A percentile compares a stretch with the other conserved stretches of the same genome.
phyloP scores from a whole-genome alignment of 2,113 vertebrate genomes.

The Seriola quinqueradiata region DNA sequence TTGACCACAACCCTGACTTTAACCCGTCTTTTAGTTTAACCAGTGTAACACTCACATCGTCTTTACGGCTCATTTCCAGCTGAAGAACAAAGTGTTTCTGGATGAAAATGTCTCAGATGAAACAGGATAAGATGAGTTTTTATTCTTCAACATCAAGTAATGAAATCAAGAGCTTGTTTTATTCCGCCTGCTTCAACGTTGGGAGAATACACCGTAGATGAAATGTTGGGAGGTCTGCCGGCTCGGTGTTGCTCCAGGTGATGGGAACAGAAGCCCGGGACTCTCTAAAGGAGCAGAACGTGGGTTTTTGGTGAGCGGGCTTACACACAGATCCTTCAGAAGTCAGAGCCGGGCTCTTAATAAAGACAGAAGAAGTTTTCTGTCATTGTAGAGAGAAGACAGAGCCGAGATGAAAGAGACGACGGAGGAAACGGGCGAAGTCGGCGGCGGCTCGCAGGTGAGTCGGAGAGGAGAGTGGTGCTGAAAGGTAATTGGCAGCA shows the following conservation, averaged over 20 bases:
- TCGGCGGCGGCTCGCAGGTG: not conserved
- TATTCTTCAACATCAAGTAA: not conserved
- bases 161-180: not conserved
- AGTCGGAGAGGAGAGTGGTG: not conserved
- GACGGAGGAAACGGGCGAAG: not conserved
- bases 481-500: constrained; percentile 29
- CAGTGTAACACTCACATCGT: too few relatives aligned
- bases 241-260: not conserved
- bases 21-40: too few relatives aligned
- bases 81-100: not conserved
- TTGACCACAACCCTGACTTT: too few relatives aligned
- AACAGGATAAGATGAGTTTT: not conserved
- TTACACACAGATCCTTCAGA: not conserved
- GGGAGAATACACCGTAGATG: not conserved
- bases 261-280: not conserved
- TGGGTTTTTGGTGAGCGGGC: not conserved
- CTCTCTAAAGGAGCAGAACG: not conserved
- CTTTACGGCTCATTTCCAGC: not conserved
- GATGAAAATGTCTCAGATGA: not conserved
- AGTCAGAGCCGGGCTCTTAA: not conserved
- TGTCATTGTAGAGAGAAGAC: not conserved
- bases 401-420: not conserved
- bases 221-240: not conserved
- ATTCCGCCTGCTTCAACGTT: not conserved
- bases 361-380: constrained; percentile 2